Evolutionary conservation across 2,113 vertebrate genomes (phyloP).

Genomic region (Caloenas nicobarica): DNA sequence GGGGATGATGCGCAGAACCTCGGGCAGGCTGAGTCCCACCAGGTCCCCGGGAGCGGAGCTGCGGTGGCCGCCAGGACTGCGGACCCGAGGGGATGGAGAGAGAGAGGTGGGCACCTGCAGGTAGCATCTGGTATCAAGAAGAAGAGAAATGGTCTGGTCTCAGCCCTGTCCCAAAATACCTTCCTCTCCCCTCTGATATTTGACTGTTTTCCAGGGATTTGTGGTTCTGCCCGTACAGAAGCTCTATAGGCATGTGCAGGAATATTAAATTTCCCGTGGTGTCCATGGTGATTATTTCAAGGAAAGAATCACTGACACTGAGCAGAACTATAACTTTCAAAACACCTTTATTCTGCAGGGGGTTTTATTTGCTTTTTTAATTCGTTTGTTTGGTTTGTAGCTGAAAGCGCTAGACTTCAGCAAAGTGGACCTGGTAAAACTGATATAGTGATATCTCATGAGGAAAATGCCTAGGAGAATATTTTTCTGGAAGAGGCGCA

Average conservation of each 20-base stretch:
- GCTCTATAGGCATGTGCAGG: not conserved
- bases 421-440: not conserved
- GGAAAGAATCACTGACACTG: not conserved
- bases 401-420: not conserved
- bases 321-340: too few species aligned
- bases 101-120: not conserved
- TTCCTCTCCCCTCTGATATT: not conserved
- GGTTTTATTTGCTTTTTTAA: not conserved
- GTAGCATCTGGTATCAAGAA: too few species aligned
- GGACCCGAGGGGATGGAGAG: not conserved
- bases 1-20: too few species aligned
- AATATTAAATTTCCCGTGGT: not conserved
- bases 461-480: not conserved
- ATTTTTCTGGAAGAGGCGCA: not conserved
- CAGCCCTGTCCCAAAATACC: not conserved
- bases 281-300: not conserved
- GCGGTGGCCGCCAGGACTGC: not conserved
- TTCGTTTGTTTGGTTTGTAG: not conserved
- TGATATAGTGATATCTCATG: not conserved
- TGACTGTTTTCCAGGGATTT: not conserved
- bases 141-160: not conserved
- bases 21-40: fast-evolving
- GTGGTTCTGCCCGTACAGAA: not conserved
- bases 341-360: not conserved
- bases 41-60: not conserved